These are phyloP conservation scores for Agonum fuliginosum DNA, from an alignment of 2,888 invertebrate genomes.

Conservation along the genomic window DNA sequence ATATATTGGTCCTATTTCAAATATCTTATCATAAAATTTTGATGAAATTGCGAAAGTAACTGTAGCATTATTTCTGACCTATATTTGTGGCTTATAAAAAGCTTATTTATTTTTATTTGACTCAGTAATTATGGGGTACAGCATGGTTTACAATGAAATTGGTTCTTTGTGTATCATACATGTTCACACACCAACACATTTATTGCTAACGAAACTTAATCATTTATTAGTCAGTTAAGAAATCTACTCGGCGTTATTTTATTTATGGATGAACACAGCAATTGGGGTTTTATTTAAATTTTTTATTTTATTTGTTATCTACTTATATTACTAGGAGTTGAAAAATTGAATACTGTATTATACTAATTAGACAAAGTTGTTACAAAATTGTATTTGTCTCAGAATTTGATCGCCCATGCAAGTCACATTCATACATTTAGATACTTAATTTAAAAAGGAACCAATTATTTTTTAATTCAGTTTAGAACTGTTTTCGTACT, in stretches of 20 bases:
- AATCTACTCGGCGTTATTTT: conserved; percentile 35
- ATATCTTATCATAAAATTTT: conserved; percentile 36
- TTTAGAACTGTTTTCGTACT: no score
- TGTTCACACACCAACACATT: conserved; percentile 35
- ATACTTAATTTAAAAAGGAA: no score
- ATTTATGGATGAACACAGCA: conserved; percentile 56
- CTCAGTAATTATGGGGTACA: conserved; percentile 12
- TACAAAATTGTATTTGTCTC: not conserved
- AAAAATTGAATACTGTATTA: conserved; percentile 25
- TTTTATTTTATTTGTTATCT: conserved; percentile 21
- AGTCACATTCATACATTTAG: not conserved
- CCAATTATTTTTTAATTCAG: no score
- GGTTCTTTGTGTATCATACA: conserved; percentile 55
- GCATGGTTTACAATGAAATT: conserved; percentile 29
- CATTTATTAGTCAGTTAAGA: not conserved
- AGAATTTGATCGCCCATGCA: not conserved
- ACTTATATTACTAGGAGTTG: conserved; percentile 31
- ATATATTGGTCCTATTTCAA: conserved; percentile 56
- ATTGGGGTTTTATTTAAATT: conserved; percentile 48
- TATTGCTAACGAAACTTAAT: conserved; percentile 34
- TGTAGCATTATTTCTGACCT: not conserved
- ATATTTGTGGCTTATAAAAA: conserved; percentile 46
- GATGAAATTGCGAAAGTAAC: conserved; percentile 46
- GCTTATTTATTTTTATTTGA: conserved; percentile 34
- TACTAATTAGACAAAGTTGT: not conserved